Percentiles rank a stretch among this genome's conserved stretches.
These are phyloP conservation scores for Ceratosolen fusciceps DNA, from an alignment of 1,140 invertebrate genomes.

Conservation along the genomic window DNA sequence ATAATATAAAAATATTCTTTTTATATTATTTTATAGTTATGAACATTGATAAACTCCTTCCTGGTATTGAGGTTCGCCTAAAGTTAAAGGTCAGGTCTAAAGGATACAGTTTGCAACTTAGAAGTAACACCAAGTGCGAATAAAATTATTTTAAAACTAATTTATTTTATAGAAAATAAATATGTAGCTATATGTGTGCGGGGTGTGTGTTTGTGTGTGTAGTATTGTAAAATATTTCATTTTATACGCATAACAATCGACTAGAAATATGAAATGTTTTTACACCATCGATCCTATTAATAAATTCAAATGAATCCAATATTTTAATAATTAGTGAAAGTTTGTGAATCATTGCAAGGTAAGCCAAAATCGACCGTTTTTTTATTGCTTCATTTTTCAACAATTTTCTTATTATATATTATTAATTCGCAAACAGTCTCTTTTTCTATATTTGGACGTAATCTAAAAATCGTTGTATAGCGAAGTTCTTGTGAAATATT, in stretches of 20 bases:
- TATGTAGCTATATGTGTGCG: too few species aligned
- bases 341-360: neutral
- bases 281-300: neutral
- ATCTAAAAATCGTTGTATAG: neutral
- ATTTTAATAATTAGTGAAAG: neutral
- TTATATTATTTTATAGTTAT: too few species aligned
- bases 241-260: neutral
- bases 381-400: slow-evolving; percentile 12
- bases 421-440: neutral
- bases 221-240: neutral
- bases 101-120: too few species aligned
- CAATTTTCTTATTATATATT: neutral
- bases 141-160: too few species aligned
- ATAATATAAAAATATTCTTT: too few species aligned
- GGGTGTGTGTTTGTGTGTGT: neutral
- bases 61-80: too few species aligned
- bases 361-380: slow-evolving; percentile 16
- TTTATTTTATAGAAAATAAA: too few species aligned
- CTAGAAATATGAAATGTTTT: slow-evolving; percentile 11
- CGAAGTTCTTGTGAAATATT: neutral
- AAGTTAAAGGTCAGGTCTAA: too few species aligned
- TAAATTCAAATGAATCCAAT: neutral
- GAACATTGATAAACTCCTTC: too few species aligned
- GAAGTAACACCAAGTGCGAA: too few species aligned
- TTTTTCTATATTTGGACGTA: neutral